Base-by-base conservation (phyloP, 1,140 invertebrate genomes). In the Atta texana region DNA sequence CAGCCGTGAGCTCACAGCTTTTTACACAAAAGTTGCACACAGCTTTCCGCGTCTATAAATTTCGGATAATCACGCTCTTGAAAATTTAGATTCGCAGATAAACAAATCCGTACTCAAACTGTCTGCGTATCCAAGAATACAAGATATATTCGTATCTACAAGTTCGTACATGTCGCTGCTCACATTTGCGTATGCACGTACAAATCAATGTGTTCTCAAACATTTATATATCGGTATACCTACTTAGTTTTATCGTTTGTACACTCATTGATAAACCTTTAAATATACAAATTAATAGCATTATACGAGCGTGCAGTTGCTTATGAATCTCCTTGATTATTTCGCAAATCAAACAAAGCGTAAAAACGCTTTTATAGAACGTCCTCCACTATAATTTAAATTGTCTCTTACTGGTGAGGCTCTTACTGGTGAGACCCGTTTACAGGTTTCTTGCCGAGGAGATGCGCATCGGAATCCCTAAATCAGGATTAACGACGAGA, bases 401-500 rank as follows among this genome's bases (percentile, higher is more conserved):
- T 49, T 18, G 39, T 49, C 14, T 57, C 18, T 7, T 12, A 24
- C 61, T 6, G 12, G 34, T 4, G 24, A 59, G 39, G 39, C 44
- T 34, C 0, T 49, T 8, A 49, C 2, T 14, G 3, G 10, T 7
- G 3, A 18, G 49, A 21, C 24, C 55, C 39, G 24, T 61, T 84
- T n/a, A n/a, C 39, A 44, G 55, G 44, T n/a, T 63, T 51, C 69
- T 57, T 44, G 80, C 18, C 66, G 78, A 6, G 39, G 10, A 57
- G 21, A 39, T 16, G 39, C 57, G 34, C 39, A 49, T n/a, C 76
- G 81, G 87, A 88, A 92, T 92, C 89, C 86, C 92, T 94, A 93
- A 94, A 93, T 94, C 92, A 92, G 91, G 93, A 92, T 94, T 93
- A 93, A 89, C 85, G 64, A 68, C 72, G 82, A 92, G 93, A 91